A percentile compares a stretch with the other conserved stretches of the same genome.
Evolutionary conservation across 2,888 invertebrate genomes (phyloP).

Genomic region (Morpho achilles): DNA sequence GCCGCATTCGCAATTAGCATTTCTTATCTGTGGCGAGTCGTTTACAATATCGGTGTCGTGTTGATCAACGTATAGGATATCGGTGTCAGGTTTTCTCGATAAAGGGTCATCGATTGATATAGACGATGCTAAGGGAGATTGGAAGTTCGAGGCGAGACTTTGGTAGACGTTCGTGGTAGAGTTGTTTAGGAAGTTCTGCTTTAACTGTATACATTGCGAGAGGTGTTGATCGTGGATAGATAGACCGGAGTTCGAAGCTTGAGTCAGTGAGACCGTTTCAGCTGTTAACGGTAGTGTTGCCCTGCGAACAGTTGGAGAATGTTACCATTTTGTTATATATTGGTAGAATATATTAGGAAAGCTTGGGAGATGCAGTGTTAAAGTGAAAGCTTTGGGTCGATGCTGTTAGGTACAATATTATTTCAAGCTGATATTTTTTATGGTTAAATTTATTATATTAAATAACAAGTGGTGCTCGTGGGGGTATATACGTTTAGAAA

Average conservation of each 20-base stretch:
- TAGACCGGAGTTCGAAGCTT: constrained; percentile 54
- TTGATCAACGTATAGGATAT: constrained; percentile 68
- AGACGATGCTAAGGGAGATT: constrained; percentile 55
- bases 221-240: constrained; percentile 73
- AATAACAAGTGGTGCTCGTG: constrained; percentile 72
- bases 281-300: constrained; percentile 92
- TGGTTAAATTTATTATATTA: constrained; percentile 37
- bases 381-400: constrained; percentile 42
- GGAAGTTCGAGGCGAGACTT: constrained; percentile 57
- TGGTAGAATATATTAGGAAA: constrained; percentile 29
- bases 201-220: constrained; percentile 71
- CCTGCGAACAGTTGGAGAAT: constrained; percentile 72
- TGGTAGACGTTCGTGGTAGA: constrained; percentile 65
- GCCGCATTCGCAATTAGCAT: constrained; percentile 67
- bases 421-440: constrained; percentile 25
- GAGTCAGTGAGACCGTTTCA: constrained; percentile 75
- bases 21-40: constrained; percentile 47
- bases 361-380: constrained; percentile 46
- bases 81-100: constrained; percentile 56
- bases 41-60: constrained; percentile 52
- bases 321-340: constrained; percentile 37
- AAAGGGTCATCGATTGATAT: constrained; percentile 65
- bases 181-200: constrained; percentile 70
- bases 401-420: constrained; percentile 60
- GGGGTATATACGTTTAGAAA: constrained; percentile 11